Evolutionary conservation across 2,113 vertebrate genomes (phyloP), one percentile per base, ranked within the genome.

Genomic region (Falcunculus frontatus): DNA sequence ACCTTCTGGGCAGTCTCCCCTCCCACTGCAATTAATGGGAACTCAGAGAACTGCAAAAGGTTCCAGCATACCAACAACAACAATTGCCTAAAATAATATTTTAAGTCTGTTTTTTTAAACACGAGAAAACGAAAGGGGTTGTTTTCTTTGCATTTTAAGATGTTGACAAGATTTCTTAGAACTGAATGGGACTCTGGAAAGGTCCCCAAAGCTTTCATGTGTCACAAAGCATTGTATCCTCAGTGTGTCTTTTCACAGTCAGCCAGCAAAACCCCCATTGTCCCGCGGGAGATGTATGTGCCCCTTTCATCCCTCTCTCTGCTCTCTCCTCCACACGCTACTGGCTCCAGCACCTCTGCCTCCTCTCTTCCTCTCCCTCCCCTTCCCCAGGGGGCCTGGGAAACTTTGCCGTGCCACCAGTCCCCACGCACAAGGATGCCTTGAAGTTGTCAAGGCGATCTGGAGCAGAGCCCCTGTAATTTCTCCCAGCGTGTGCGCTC

Each of bases 361-460:
- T 96, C 55, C 88, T 67, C 84, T 90, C 67, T 70, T 81, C 93
- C 87, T 41, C 83, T 94, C 86, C 62, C 97, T 97, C 87, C 70
- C 63, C 65, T 88, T 96, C 95, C 96, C 91, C 97, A 94, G 93
- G 94, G 90, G 91, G 92, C 97, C 97, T 98, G 98, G 98, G 98
- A 98, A 98, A 98, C 96, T 96, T 17, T 73, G 93, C 98, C 88
- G 97, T 96, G 95, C 96, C 95, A 95, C 95, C 57, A 64, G 89
- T 72, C 84, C 92, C 64, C 83, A 88, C 41, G 42, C 90, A 97
- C 95, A 97, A 97, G 97, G 98, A 97, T 97, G 97, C 97, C 95
- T 95, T 76, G 69, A 52, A 25, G 91, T 92, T 77, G 96, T 97
- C 97, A 97, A 32, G 97, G 97, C 81, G 97, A 98, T 96, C 75